Evolutionary conservation across 1,140 invertebrate genomes (phyloP), one percentile per base, ranked within the genome.

Genomic region (Trachelipus rathkii): DNA sequence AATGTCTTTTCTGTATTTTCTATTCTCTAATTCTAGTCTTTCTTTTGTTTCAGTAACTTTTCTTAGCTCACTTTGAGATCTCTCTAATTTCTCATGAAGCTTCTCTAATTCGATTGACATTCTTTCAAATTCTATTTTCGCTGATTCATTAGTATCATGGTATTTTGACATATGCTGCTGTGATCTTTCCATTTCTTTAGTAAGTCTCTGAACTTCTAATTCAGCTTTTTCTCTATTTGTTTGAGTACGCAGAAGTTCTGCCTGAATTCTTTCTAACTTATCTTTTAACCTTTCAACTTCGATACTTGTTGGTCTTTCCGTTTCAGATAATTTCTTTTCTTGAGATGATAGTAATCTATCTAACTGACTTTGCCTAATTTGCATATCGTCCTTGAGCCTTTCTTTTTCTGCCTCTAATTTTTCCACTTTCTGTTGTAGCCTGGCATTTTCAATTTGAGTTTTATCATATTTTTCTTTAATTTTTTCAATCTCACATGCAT

Each of bases 391-490:
- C 75, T 83, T 79, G 15, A 84, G 86, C 82, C 91, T 90, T 72
- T 90, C 89, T 78, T 89, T 89, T 74, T 86, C 87, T 15, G 82
- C 80, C n/a, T 83, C 80, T 8, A 82, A 60, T 76, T 80, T 82
- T 50, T 85, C 84, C 11, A 85, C 76, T 70, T 84, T 80, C 23
- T 81, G 71, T 53, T 78, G 68, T 50, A 75, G 72, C 74, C 83
- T 81, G 73, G 73, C 82, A 75, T 60, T 81, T 69, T 79, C 78
- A 90, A 88, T 91, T 53, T 94, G 89, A 43, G 91, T 88, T 84
- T 95, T 95, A 71, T 96, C 95, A 46, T 94, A 85, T 86, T 95
- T 95, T 67, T 96, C 94, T 84, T 94, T 94, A 19, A 95, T 85
- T 76, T 95, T 91, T 82, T 94, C 92, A 43, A 93, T 87, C 86